phyloP scores from a whole-genome alignment of 2,888 invertebrate species.

The Nephrotoma appendiculata region DNA sequence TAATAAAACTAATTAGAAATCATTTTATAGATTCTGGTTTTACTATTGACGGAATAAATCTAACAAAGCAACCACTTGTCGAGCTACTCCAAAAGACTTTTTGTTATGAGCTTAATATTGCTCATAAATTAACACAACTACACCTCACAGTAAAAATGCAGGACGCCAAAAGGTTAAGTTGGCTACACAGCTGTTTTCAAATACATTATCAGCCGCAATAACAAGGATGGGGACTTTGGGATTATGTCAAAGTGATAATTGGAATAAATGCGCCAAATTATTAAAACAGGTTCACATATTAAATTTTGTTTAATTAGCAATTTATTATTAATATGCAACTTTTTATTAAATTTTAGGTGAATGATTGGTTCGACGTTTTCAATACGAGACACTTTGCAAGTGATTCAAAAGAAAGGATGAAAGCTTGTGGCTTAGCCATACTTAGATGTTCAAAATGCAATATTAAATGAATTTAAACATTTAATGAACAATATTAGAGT shows the following conservation, averaged over 20 bases:
- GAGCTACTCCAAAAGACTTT: not conserved
- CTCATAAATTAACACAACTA: slow-evolving; percentile 1
- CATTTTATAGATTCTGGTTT: not conserved
- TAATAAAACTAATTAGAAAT: too few relatives aligned
- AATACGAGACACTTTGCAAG: slow-evolving; percentile 8
- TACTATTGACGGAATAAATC: not conserved
- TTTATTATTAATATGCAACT: not conserved
- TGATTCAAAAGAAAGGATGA: slow-evolving; percentile 11
- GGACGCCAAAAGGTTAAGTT: slow-evolving; percentile 9
- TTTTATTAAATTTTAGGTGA: slow-evolving; percentile 9
- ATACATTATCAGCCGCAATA: slow-evolving; percentile 14
- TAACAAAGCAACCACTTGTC: not conserved
- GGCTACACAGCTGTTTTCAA: slow-evolving; percentile 16
- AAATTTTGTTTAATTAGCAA: not conserved
- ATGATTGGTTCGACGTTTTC: slow-evolving; percentile 17
- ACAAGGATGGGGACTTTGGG: slow-evolving; percentile 12
- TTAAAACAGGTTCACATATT: slow-evolving; percentile 10
- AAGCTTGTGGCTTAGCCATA: slow-evolving; percentile 15
- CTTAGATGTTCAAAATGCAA: slow-evolving; percentile 12
- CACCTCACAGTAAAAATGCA: not conserved
- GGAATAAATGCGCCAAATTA: slow-evolving; percentile 14
- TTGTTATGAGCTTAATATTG: not conserved
- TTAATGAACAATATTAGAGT: slow-evolving; percentile 12
- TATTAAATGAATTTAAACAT: slow-evolving; percentile 14
- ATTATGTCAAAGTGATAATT: slow-evolving; percentile 9